These are phyloP conservation scores for Malacoctenus gilli DNA, from an alignment of 2,797 vertebrate species.

Conservation along the genomic window DNA sequence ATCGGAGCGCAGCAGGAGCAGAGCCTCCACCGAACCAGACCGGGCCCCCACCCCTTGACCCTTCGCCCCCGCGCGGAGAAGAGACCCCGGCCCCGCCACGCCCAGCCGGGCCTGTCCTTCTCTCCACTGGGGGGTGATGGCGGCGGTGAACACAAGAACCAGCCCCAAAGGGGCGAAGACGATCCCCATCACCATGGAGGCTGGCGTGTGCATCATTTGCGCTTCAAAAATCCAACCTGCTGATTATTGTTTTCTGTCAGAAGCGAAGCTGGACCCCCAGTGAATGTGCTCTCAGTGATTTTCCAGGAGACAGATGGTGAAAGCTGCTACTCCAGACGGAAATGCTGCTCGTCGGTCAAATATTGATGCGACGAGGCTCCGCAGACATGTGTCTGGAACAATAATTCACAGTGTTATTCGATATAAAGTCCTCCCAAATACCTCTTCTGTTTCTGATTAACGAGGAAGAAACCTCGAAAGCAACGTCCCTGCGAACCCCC, in stretches of 20 bases:
- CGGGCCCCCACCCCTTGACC: conserved; percentile 48
- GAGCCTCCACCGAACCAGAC: conserved; percentile 45
- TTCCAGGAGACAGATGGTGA: neutral
- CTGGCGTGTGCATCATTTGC: conserved; percentile 78
- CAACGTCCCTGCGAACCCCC: too few relatives aligned
- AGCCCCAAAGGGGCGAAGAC: conserved; percentile 83
- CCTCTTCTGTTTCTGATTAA: too few relatives aligned
- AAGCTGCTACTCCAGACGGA: neutral
- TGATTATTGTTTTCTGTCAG: neutral
- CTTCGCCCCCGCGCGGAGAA: conserved; percentile 51
- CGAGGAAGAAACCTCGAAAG: too few relatives aligned
- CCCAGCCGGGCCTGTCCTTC: conserved; percentile 77
- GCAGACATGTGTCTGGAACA: conserved; percentile 1
- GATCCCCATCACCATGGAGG: conserved; percentile 83
- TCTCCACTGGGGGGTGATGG: conserved; percentile 85
- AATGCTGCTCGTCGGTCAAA: conserved; percentile 3
- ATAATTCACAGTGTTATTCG: too few relatives aligned
- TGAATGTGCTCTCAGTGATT: neutral
- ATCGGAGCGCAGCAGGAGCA: conserved; percentile 79
- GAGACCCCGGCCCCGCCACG: conserved; percentile 46
- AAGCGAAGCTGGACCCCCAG: neutral
- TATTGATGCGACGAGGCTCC: neutral
- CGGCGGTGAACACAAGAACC: conserved; percentile 83
- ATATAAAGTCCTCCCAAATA: too few relatives aligned
- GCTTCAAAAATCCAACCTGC: neutral